Evolutionary conservation across 2,113 vertebrate species (phyloP).

Genomic region (Loxodonta africana): DNA sequence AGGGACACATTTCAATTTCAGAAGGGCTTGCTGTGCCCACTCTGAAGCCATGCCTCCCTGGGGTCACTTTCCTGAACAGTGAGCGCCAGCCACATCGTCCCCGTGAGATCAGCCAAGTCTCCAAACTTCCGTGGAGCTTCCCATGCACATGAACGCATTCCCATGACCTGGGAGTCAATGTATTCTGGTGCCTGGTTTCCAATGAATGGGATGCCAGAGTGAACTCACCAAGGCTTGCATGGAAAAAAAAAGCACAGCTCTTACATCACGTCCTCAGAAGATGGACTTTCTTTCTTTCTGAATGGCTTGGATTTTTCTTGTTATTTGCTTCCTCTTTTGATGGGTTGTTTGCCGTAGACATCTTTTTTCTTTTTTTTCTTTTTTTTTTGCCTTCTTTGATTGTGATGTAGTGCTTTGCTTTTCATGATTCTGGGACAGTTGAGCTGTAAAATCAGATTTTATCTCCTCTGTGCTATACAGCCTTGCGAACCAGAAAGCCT

Average conservation of each 20-base stretch:
- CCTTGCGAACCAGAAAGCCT: slow-evolving; percentile 58
- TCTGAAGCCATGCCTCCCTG: background rate
- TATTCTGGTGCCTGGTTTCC: slow-evolving; percentile 7
- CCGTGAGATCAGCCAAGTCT: background rate
- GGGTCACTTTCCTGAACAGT: background rate
- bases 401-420: slow-evolving; percentile 12
- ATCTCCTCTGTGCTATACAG: slow-evolving; percentile 54
- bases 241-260: slow-evolving; percentile 40
- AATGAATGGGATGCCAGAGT: slow-evolving; percentile 32
- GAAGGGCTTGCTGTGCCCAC: slow-evolving; percentile 50
- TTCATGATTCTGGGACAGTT: slow-evolving; percentile 59
- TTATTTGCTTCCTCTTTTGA: slow-evolving; percentile 41
- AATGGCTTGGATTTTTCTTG: slow-evolving; percentile 67
- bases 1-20: slow-evolving; percentile 52
- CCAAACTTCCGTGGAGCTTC: background rate
- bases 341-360: fast-evolving
- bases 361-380: background rate
- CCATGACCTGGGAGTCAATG: slow-evolving; percentile 23
- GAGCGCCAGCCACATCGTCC: background rate
- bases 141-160: background rate
- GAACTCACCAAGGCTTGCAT: slow-evolving; percentile 60
- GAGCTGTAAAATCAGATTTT: slow-evolving; percentile 78
- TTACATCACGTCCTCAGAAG: background rate
- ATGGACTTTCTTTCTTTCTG: slow-evolving; percentile 60
- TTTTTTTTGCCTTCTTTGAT: slow-evolving; percentile 46